Conservation (phyloP, 2,113 vertebrate species). For the Indri indri region DNA sequence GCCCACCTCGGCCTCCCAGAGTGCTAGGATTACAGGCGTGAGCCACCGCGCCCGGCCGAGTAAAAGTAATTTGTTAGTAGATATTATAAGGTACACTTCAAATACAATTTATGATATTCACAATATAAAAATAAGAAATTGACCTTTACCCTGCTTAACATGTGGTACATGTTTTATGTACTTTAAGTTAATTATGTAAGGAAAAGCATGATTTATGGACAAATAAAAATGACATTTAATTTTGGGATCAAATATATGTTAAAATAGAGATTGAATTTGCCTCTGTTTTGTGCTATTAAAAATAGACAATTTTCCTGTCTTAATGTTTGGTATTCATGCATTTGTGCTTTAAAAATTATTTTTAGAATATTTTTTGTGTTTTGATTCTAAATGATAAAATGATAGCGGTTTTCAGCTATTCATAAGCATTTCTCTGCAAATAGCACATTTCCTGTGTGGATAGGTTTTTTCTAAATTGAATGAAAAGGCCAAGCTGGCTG, state of each 20-base stretch:
- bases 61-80: no score
- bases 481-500: not conserved
- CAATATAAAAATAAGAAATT: constrained; percentile 28
- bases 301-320: not conserved
- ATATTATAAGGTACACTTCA: not conserved
- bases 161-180: constrained; percentile 14
- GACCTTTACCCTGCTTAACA: not conserved
- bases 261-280: constrained; percentile 14
- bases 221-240: not conserved
- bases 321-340: constrained; percentile 13
- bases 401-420: constrained; percentile 33
- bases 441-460: not conserved
- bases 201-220: not conserved
- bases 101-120: constrained; percentile 11
- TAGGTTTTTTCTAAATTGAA: not conserved
- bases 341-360: constrained; percentile 28
- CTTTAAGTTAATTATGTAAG: constrained; percentile 29
- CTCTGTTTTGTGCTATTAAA: constrained; percentile 22
- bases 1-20: no score
- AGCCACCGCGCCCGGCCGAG: no score
- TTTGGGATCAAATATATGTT: constrained; percentile 21
- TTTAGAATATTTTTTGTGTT: not conserved
- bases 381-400: constrained; percentile 43
- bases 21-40: no score
- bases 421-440: constrained; percentile 45